Conservation (phyloP, 1,140 invertebrate species). For the Temnothorax nylanderi region DNA sequence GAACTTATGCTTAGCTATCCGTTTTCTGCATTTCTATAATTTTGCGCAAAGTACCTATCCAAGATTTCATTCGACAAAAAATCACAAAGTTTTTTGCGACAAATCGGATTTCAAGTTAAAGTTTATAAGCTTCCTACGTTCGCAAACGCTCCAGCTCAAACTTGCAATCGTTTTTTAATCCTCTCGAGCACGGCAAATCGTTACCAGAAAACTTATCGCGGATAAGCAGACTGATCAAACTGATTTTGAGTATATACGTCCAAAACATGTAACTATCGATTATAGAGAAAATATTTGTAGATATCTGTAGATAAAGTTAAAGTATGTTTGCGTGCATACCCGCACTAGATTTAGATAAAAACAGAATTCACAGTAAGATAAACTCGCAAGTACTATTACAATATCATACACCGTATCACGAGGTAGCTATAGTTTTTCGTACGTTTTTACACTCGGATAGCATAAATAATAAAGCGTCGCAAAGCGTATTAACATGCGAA, state of each 20-base stretch:
- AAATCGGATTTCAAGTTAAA: conserved; percentile 11
- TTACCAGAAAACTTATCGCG: background rate
- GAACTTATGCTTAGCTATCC: background rate
- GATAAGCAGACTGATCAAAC: background rate
- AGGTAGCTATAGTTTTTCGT: background rate
- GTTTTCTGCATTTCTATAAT: background rate
- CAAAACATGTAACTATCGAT: background rate
- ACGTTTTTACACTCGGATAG: background rate
- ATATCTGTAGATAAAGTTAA: background rate
- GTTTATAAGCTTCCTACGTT: background rate
- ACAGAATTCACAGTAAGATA: background rate
- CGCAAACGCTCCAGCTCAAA: background rate
- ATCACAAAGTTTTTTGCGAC: background rate
- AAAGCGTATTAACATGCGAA: conserved; percentile 6
- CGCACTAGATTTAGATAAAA: background rate
- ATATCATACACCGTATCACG: background rate
- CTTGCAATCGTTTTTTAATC: conserved; percentile 9
- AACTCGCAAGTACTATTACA: background rate
- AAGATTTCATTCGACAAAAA: background rate
- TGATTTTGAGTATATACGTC: background rate
- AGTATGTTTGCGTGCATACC: background rate
- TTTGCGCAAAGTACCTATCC: background rate
- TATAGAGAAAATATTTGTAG: background rate
- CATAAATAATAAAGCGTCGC: conserved; percentile 25
- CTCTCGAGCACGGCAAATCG: background rate